A percentile compares a stretch with the other conserved stretches of the same genome.
Conservation (phyloP, 2,888 invertebrate species). For the Hypomecis punctinalis region DNA sequence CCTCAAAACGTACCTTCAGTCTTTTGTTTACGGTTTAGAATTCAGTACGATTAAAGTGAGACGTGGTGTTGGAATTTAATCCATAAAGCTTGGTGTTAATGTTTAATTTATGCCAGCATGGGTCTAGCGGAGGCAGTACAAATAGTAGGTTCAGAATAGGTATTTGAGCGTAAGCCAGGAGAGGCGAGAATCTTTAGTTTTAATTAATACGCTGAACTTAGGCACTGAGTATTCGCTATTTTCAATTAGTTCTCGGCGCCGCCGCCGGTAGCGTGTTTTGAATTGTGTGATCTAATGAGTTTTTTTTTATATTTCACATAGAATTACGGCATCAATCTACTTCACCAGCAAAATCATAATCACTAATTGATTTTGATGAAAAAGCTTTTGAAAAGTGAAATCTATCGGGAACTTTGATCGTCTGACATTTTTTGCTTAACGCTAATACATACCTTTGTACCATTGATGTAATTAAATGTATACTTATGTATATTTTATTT, state of each 20-base stretch:
- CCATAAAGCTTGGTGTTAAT: slow-evolving; percentile 68
- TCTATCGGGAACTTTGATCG: no score
- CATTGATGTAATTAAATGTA: no score
- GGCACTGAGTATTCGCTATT: slow-evolving; percentile 71
- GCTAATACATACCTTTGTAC: no score
- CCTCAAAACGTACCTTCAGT: slow-evolving; percentile 69
- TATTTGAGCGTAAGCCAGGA: slow-evolving; percentile 72
- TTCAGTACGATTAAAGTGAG: slow-evolving; percentile 48
- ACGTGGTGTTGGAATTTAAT: slow-evolving; percentile 66
- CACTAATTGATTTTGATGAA: not conserved
- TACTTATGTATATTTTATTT: no score
- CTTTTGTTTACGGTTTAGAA: slow-evolving; percentile 67
- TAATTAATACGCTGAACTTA: slow-evolving; percentile 80
- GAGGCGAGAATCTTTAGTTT: slow-evolving; percentile 79
- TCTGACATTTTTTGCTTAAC: no score
- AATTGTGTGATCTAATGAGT: slow-evolving; percentile 75
- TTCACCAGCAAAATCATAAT: not conserved
- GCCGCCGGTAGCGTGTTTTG: slow-evolving; percentile 78
- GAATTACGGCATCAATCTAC: slow-evolving; percentile 20
- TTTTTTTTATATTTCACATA: slow-evolving; percentile 66
- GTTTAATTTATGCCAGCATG: slow-evolving; percentile 71
- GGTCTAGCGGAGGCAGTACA: slow-evolving; percentile 49
- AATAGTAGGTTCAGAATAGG: slow-evolving; percentile 66
- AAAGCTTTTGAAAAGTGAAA: no score
- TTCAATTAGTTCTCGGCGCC: slow-evolving; percentile 75